Base-by-base conservation (phyloP, 2,113 vertebrate species). In the Protomyctophum bolini region DNA sequence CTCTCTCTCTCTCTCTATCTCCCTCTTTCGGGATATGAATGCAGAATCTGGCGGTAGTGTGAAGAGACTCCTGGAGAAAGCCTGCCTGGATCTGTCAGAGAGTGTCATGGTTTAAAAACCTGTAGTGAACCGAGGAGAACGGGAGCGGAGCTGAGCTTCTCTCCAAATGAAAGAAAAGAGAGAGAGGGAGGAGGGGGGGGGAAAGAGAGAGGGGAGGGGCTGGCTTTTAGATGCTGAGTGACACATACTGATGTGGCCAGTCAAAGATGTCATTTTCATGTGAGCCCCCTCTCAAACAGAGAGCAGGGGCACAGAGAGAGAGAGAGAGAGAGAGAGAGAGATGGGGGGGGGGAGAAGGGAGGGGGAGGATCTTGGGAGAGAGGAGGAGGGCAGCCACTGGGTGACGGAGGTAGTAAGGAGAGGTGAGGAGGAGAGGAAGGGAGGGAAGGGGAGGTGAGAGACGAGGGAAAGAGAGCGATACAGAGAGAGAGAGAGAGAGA, bases 251-350 rank as follows among this genome's bases (percentile, higher is more conserved):
- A 94, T 91, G 87, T 82, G 89, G 33, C 1, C 84, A 94, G 93
- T 93, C 92, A 93, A 90, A 94, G 90, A 94, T 92, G 91, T 92
- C 89, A 93, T 91, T 92, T 90, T 92, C 87, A 88, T 83, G 77
- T 78, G 68, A 82, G 93, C 91, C 81, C 80, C 83, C 86, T 87
- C 91, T 94, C 78, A 70, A 87, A 91, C 87, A 59, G 81, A 4
- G 15, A 56, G 21, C 48, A 54, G 59, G 50, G 69, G 8, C 14
- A 6, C 46, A 15, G 47, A 46, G 58, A 58, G 57, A 78, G 63
- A 63, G 55, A 56, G 48, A 68, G 63, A 46, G 67, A 66, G 47
- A 59, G 55, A 46, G 68, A 77, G 60, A 63, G 14, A 55, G 28
- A 63, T 12, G n/a, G 49, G 33, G 47, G 49, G 10, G 10, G 11